Base-by-base conservation (phyloP, 2,888 invertebrate species). In the Drosophila percnosoma region DNA sequence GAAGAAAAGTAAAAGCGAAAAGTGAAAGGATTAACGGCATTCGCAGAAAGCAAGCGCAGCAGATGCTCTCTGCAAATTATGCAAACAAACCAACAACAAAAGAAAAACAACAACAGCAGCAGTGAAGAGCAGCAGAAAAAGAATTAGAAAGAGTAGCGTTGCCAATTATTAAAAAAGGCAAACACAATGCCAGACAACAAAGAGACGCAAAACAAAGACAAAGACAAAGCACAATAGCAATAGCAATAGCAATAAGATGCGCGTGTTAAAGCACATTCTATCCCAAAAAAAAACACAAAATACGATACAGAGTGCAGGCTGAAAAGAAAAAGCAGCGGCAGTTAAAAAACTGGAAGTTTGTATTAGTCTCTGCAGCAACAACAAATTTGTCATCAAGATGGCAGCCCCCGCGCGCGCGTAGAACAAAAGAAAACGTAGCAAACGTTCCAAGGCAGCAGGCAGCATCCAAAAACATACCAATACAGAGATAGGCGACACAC, bases 331-430 rank as follows among this genome's bases (percentile, higher is more conserved):
- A 73, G 71, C 33, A 34, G 55, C 55, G 55, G 38, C 38, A 55
- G 55, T 84, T 73, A 67, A 78, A 68, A 68, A 69, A 53, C 82
- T 84, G 82, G 71, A 87, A 81, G 81, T 72, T 78, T 79, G 66
- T 60, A 51, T 76, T 80, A 70, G 53, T 66, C 66, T 75, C 61
- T 60, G 67, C 69, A 59, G 60, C 61, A 65, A 68, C 38, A 59
- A 64, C 60, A 67, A 70, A 80, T 85, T 89, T 90, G 86, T 87
- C 90, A 87, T 87, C 88, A 76, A 72, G 68, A 70, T 54, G 65
- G 65, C 70, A 62, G 29, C 63, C 60, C 61, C 72, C 80, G 65
- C 80, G 63, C 61, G 68, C 77, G 69, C 81, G 66, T 76, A 80
- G 80, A 81, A 81, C 83, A 83, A 83, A 81, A 73, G 70, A 73